Conservation (phyloP, 2,888 invertebrate species). For the Drosophila algonquin region DNA sequence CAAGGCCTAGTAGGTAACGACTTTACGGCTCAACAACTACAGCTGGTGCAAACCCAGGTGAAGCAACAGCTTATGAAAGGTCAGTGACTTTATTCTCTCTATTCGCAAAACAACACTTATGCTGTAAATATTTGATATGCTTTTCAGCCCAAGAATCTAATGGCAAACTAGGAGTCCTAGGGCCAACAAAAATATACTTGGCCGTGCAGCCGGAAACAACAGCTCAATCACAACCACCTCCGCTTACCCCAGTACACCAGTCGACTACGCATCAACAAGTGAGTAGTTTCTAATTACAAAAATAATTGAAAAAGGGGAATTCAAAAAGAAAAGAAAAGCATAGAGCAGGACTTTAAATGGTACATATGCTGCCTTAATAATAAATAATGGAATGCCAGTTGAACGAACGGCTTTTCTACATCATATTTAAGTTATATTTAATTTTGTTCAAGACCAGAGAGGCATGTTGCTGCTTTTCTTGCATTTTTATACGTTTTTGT, state of each 20-base stretch:
- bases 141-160: constrained; percentile 91
- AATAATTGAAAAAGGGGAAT: constrained; percentile 26
- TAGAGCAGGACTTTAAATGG: constrained; percentile 14
- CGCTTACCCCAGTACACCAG: constrained; percentile 85
- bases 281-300: constrained; percentile 82
- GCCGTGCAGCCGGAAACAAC: constrained; percentile 89
- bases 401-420: constrained; percentile 23
- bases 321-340: constrained; percentile 7
- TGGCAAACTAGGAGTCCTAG: constrained; percentile 92
- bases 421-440: constrained; percentile 36
- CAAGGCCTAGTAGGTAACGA: constrained; percentile 93
- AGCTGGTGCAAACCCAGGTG: constrained; percentile 93
- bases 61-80: constrained; percentile 94
- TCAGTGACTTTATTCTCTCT: constrained; percentile 72
- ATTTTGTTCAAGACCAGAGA: constrained; percentile 29
- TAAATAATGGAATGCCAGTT: constrained; percentile 29
- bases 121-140: constrained; percentile 38
- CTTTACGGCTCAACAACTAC: constrained; percentile 91
- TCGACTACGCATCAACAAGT: constrained; percentile 83
- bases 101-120: neutral
- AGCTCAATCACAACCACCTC: constrained; percentile 85
- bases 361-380: constrained; percentile 22
- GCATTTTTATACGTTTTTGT: constrained; percentile 38
- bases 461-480: constrained; percentile 50
- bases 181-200: constrained; percentile 93